phyloP scores from a whole-genome alignment of 2,113 vertebrate species.

The rabbit (Oryctolagus cuniculus) region mOryCun1.1 NC_091442.1:112029501-112030000 shows the following conservation, averaged over 20 bases:
- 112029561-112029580: background rate
- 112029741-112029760: conserved; percentile 58
- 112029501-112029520: background rate
- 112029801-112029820: conserved; percentile 11
- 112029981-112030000: background rate
- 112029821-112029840: conserved; percentile 35
- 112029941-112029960: background rate
- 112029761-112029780: conserved; percentile 56
- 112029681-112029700: conserved; percentile 59
- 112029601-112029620: background rate
- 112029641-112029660: background rate
- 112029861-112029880: background rate
- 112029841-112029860: background rate
- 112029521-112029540: background rate
- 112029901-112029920: background rate
- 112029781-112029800: conserved; percentile 5
- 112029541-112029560: conserved; percentile 24
- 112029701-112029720: conserved; percentile 53
- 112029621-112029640: conserved; percentile 44
- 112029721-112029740: conserved; percentile 80
- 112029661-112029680: background rate
- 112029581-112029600: background rate
- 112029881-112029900: background rate
- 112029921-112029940: background rate
- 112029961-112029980: background rate